Percentiles rank a stretch among this genome's conserved stretches.
Evolutionary conservation across 2,888 invertebrate genomes (phyloP).

Genomic region (Pilophorus perplexus): DNA sequence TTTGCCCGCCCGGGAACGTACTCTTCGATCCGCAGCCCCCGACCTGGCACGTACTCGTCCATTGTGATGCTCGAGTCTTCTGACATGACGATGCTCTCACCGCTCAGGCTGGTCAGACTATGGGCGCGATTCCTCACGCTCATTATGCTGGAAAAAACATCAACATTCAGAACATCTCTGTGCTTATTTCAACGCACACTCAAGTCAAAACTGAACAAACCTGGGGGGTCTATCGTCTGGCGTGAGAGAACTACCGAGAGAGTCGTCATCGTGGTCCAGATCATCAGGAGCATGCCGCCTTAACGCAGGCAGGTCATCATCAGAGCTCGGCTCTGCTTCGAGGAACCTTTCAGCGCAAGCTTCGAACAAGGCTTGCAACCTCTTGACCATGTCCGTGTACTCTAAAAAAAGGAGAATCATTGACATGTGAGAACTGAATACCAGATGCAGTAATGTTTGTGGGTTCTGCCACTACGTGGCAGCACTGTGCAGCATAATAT

Average conservation of each 20-base stretch:
- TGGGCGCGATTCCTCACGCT: constrained; percentile 20
- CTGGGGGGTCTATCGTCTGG: constrained; percentile 32
- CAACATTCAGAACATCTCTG: too few relatives aligned
- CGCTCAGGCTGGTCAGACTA: constrained; percentile 27
- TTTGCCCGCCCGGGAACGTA: constrained; percentile 25
- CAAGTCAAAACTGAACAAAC: constrained; percentile 3
- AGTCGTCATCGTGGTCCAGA: constrained; percentile 34
- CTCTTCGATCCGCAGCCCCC: constrained; percentile 26
- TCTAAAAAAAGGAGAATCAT: constrained; percentile 63
- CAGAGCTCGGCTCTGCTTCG: constrained; percentile 60
- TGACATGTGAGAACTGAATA: too few relatives aligned
- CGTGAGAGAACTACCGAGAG: constrained; percentile 31
- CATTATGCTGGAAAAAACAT: constrained; percentile 10
- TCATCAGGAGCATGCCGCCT: constrained; percentile 10
- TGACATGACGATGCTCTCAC: constrained; percentile 32
- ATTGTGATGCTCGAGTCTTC: constrained; percentile 23
- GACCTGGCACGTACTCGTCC: constrained; percentile 32
- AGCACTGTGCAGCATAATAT: too few relatives aligned
- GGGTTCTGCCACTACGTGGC: too few relatives aligned
- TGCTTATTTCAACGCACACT: too few relatives aligned
- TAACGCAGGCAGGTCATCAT: constrained; percentile 40
- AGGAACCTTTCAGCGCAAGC: constrained; percentile 78
- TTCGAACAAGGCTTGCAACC: constrained; percentile 76
- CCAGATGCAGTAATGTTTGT: too few relatives aligned
- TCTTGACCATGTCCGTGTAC: constrained; percentile 85